Evolutionary conservation across 2,888 invertebrate species (phyloP).

Genomic region (Asteroscopus sphinx): DNA sequence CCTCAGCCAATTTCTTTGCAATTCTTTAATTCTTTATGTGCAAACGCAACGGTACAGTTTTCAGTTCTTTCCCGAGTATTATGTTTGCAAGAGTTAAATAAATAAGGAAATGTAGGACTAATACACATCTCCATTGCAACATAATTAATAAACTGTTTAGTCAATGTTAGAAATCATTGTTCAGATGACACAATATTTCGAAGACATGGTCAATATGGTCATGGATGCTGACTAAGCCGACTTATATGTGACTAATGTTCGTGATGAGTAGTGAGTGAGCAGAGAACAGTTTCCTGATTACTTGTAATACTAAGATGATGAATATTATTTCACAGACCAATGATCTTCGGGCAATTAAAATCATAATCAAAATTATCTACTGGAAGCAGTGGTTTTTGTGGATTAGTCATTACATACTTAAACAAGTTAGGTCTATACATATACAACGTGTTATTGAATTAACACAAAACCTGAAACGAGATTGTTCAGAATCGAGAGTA

Average conservation of each 20-base stretch:
- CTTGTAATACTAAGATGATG: no score
- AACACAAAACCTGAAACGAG: no score
- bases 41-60: neutral
- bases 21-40: neutral
- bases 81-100: no score
- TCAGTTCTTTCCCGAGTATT: conserved; percentile 24
- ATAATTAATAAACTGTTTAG: conserved; percentile 26
- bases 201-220: conserved; percentile 15
- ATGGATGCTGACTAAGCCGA: conserved; percentile 30
- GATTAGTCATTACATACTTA: no score
- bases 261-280: conserved; percentile 11
- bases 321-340: conserved; percentile 11
- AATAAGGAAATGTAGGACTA: neutral
- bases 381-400: no score
- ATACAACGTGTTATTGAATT: no score
- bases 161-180: conserved; percentile 8
- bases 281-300: conserved; percentile 1
- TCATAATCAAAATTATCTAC: neutral
- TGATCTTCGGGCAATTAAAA: neutral
- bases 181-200: conserved; percentile 33
- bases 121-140: conserved; percentile 33
- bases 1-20: neutral
- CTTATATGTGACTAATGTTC: conserved; percentile 28
- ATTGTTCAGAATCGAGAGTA: no score
- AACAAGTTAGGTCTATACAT: no score